Evolutionary conservation across 2,888 invertebrate species (phyloP).

Genomic region (Paralinhomoeus sp.): DNA sequence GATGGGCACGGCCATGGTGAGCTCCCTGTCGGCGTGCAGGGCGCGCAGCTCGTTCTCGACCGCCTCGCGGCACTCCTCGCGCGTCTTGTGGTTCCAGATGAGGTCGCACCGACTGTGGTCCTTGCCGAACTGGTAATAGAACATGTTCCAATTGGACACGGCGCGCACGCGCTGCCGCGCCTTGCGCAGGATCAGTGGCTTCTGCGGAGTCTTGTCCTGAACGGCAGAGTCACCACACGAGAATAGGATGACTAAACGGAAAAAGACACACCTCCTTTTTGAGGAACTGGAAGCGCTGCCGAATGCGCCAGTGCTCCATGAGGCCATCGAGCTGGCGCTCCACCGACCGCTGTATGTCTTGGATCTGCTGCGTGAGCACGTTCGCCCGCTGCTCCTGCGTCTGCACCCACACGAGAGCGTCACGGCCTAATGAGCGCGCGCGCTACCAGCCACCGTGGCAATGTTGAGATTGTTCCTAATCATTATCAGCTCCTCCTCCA

Average conservation of each 20-base stretch:
- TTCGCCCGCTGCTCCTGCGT: not conserved
- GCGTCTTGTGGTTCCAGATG: conserved; percentile 97
- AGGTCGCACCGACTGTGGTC: conserved; percentile 87
- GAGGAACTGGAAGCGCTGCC: conserved; percentile 27
- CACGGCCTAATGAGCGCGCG: too few species aligned
- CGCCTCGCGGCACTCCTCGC: conserved; percentile 73
- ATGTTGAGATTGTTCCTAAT: conserved; percentile 74
- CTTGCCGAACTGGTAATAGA: conserved; percentile 76
- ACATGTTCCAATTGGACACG: conserved; percentile 67
- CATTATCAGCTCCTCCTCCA: conserved; percentile 34
- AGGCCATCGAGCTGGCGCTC: conserved; percentile 32
- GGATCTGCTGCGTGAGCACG: conserved; percentile 2
- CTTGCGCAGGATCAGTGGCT: conserved; percentile 72
- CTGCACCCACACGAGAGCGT: too few species aligned
- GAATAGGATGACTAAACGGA: too few species aligned
- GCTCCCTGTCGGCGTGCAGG: conserved; percentile 66
- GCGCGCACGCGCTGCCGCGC: conserved; percentile 65
- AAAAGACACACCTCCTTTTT: conserved; percentile 13
- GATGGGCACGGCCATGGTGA: conserved; percentile 38
- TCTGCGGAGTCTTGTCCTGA: conserved; percentile 17
- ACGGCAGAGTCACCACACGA: not conserved
- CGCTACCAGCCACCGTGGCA: conserved; percentile 39
- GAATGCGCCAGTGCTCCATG: conserved; percentile 32
- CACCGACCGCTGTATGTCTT: conserved; percentile 12
- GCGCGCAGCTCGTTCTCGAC: conserved; percentile 75